A percentile compares a stretch with the other conserved stretches of the same genome.
phyloP scores from a whole-genome alignment of 2,113 vertebrate genomes.

The Phaethornis superciliosus region DNA sequence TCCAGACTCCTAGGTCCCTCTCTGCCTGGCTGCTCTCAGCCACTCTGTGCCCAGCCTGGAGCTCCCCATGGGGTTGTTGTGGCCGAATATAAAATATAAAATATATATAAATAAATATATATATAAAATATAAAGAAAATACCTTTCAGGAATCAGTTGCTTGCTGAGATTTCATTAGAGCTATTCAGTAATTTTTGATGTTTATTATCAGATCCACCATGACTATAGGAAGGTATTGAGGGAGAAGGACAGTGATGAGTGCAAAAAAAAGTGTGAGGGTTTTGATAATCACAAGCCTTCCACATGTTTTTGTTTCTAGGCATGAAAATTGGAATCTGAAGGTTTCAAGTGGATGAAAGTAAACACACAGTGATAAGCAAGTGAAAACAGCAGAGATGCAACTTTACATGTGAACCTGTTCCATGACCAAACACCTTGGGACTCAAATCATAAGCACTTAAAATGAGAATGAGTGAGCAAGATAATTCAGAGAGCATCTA shows the following conservation, averaged over 20 bases:
- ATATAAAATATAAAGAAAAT: no score
- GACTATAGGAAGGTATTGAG: neutral
- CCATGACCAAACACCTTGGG: neutral
- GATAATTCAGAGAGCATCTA: neutral
- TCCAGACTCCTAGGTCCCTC: no score
- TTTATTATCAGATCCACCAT: neutral
- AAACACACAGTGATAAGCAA: neutral
- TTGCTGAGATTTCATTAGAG: neutral
- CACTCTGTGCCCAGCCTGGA: no score
- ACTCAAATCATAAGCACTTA: neutral
- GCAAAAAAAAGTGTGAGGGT: neutral
- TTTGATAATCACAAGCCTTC: neutral
- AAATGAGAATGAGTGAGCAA: neutral
- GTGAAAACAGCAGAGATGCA: neutral
- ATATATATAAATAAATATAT: no score
- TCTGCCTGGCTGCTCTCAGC: no score
- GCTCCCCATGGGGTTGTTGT: no score
- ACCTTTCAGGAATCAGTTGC: neutral
- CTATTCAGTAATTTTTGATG: neutral
- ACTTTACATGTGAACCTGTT: neutral
- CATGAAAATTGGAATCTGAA: neutral
- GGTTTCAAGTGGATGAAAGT: neutral
- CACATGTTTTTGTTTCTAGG: neutral
- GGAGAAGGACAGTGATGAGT: neutral
- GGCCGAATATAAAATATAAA: no score